Evolutionary conservation across 2,113 vertebrate species (phyloP).

Genomic region (Eulemur rufifrons): DNA sequence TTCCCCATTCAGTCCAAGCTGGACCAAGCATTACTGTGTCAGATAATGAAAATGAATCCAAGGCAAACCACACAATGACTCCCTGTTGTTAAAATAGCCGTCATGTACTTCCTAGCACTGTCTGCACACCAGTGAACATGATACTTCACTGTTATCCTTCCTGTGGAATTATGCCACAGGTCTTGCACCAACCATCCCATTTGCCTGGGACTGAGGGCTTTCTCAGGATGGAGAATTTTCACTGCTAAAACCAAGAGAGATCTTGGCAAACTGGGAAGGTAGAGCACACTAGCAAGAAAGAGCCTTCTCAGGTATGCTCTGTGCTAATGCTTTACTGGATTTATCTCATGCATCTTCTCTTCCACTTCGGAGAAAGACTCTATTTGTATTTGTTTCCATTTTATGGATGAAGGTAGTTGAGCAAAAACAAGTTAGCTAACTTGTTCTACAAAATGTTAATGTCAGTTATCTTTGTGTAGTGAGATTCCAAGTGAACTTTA

Average conservation of each 20-base stretch:
- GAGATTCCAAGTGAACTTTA: neutral
- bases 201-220: neutral
- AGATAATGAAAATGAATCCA: neutral
- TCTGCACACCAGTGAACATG: neutral
- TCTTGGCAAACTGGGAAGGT: neutral
- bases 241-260: neutral
- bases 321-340: neutral
- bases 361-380: neutral
- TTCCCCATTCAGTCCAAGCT: neutral
- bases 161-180: neutral
- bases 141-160: neutral
- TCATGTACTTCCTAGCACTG: neutral
- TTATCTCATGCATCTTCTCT: neutral
- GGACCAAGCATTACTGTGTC: neutral
- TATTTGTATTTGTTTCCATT: neutral
- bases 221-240: neutral
- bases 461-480: neutral
- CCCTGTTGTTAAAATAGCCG: neutral
- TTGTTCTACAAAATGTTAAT: neutral
- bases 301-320: neutral
- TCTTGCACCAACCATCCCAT: neutral
- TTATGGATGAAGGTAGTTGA: neutral
- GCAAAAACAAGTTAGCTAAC: neutral
- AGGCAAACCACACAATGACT: neutral
- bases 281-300: fast-evolving